A percentile compares a stretch with the other conserved stretches of the same genome.
Conservation (phyloP, 2,113 vertebrate species). For the Phrynosoma blainvillii region DNA sequence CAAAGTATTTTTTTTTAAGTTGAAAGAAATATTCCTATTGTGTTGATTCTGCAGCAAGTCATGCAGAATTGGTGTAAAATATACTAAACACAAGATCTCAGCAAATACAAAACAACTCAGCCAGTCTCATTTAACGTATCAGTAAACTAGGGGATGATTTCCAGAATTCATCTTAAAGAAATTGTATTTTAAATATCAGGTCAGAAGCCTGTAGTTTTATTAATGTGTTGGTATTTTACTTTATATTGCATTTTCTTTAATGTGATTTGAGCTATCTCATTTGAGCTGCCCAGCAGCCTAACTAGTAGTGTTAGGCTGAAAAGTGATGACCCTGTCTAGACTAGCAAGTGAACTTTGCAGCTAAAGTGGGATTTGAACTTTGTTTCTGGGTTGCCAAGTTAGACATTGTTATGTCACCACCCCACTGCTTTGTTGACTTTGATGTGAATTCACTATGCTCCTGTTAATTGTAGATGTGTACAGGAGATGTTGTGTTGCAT, state of each 20-base stretch:
- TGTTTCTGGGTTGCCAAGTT: neutral
- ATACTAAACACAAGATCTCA: neutral
- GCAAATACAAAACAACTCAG: constrained; percentile 2
- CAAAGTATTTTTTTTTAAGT: neutral
- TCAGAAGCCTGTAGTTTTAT: neutral
- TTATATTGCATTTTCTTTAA: neutral
- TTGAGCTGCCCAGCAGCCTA: neutral
- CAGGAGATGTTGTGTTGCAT: neutral
- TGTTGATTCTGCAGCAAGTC: neutral
- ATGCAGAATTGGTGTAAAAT: neutral
- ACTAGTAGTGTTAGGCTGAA: neutral
- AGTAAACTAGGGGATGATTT: neutral
- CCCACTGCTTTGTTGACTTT: neutral
- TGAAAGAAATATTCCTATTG: neutral
- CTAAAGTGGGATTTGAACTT: neutral
- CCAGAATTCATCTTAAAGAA: neutral
- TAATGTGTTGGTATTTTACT: neutral
- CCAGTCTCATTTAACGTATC: neutral
- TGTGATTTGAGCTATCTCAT: neutral
- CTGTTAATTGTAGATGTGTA: neutral
- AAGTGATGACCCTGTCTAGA: neutral
- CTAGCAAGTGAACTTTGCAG: neutral
- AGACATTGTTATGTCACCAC: neutral
- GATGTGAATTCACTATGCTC: neutral
- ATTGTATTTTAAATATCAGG: neutral